These are phyloP conservation scores for Pyrgilauda ruficollis DNA, from an alignment of 2,113 vertebrate species.

Conservation along the genomic window DNA sequence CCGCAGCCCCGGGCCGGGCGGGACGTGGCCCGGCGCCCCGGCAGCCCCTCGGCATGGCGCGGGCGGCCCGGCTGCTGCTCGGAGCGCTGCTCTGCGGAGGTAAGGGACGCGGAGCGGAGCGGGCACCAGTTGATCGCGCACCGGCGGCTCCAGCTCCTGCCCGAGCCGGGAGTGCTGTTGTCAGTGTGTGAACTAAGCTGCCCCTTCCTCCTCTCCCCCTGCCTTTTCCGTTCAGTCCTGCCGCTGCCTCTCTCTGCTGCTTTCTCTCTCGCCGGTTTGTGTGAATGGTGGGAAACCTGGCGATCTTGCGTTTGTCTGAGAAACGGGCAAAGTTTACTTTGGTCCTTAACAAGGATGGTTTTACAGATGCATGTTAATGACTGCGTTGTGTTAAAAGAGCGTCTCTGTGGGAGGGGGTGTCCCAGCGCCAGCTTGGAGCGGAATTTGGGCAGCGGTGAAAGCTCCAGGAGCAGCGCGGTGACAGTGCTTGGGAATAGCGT, in stretches of 20 bases:
- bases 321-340: neutral
- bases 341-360: accelerated
- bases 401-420: neutral
- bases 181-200: neutral
- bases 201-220: neutral
- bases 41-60: conserved; percentile 1
- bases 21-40: neutral
- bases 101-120: conserved; percentile 15
- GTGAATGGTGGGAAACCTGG: neutral
- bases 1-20: neutral
- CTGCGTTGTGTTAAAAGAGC: neutral
- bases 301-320: neutral
- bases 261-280: neutral
- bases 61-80: conserved; percentile 48
- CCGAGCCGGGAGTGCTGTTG: neutral
- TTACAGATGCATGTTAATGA: neutral
- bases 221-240: neutral
- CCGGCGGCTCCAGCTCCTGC: neutral
- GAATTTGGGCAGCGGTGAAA: neutral
- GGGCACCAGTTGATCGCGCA: conserved; percentile 28
- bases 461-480: neutral
- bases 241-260: too few relatives aligned
- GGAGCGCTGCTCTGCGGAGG: conserved; percentile 70
- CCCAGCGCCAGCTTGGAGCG: neutral
- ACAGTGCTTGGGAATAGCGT: neutral